A percentile compares a stretch with the other conserved stretches of the same genome.
These are phyloP conservation scores for Lipotes vexillifer DNA, from an alignment of 2,113 vertebrate species.

Conservation along the genomic window DNA sequence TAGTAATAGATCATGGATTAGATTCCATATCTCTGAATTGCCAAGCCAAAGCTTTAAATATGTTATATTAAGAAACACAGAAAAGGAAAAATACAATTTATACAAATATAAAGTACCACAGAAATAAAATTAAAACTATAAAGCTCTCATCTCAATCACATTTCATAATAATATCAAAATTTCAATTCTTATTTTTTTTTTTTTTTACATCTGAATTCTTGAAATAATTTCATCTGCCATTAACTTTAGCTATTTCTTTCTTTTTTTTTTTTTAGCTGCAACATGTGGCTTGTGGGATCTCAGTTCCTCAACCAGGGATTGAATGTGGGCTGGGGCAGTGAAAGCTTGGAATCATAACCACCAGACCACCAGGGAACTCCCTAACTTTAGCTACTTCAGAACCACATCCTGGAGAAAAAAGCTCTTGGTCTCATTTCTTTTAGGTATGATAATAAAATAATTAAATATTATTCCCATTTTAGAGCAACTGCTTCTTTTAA, in stretches of 20 bases:
- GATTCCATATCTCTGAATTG: not conserved
- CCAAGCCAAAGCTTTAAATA: not conserved
- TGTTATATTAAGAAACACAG: not conserved
- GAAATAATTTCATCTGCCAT: no score
- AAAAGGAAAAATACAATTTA: not conserved
- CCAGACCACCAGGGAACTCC: not conserved
- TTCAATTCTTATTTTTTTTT: no score
- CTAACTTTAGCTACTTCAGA: not conserved
- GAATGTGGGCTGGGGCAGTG: not conserved
- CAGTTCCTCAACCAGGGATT: not conserved
- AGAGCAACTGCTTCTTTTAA: not conserved
- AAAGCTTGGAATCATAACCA: not conserved
- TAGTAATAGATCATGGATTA: not conserved
- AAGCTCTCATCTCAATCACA: not conserved
- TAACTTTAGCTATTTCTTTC: no score
- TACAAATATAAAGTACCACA: not conserved
- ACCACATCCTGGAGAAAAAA: not conserved
- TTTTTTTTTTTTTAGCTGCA: not conserved
- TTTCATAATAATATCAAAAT: not conserved
- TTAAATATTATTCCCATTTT: not conserved
- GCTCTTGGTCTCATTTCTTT: not conserved
- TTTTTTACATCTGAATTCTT: no score
- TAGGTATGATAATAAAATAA: not conserved
- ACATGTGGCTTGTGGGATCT: not conserved
- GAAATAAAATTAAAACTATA: not conserved